Evolutionary conservation across 2,797 vertebrate species (phyloP), one percentile per base, ranked within the genome.

Genomic region (Pipistrellus pygmaeus): DNA sequence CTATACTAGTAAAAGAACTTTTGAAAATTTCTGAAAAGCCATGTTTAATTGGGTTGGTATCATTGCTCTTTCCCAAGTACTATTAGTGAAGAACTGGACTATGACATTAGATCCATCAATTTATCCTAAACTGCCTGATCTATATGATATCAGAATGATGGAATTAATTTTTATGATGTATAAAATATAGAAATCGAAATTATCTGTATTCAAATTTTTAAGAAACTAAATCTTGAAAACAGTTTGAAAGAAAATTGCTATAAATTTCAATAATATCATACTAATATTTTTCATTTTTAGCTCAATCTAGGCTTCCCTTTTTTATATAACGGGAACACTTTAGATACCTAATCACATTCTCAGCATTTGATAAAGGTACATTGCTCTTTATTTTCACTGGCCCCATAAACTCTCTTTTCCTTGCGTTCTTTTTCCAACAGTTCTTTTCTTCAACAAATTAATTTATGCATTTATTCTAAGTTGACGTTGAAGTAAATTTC

Each of bases 161-260:
- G 20, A 72, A 71, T 87, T 44, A 68, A 81, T 21, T 84, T 85
- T 76, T 53, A 38, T 21, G 48, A 72, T 5, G 12, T 82, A 88
- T 60, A 88, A 90, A 90, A 92, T 62, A 4, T 21, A 62, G 21
- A 93, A 94, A 57, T 38, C 55, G 14, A 95, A 94, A 92, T 53
- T 30, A 72, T 7, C 11, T 60, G 46, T 60, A 75, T 51, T 83
- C 25, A 90, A 27, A 62, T 80, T 66, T 85, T 92, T 60, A 62
- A 30, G 27, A 91, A 89, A 83, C 38, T 51, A 32, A 85, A 85
- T 76, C 20, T 88, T 83, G 0, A 73, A 14, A 30, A 66, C 0
- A 30, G 44, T 85, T 76, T 66, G 18, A 72, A 90, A 71, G 25
- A 85, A 21, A 76, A 93, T 77, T 87, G 68, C 1, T 51, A 73